Percentiles rank a stretch among this genome's conserved stretches.
These are phyloP conservation scores for Chorisops tibialis DNA, from an alignment of 2,888 invertebrate species.

Conservation along the genomic window DNA sequence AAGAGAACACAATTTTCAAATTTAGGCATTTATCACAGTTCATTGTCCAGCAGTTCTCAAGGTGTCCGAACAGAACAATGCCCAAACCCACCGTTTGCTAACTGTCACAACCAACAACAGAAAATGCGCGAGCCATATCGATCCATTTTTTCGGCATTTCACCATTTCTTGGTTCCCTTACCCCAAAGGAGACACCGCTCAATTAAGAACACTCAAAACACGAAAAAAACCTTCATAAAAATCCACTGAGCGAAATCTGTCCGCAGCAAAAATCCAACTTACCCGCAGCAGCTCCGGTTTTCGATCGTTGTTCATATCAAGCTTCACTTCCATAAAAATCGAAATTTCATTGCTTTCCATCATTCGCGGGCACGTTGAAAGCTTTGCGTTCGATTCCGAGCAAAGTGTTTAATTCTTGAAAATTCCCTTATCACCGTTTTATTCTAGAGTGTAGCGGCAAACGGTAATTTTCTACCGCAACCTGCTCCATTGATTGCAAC, in stretches of 20 bases:
- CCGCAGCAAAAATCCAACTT: constrained; percentile 10
- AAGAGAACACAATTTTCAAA: too few relatives aligned
- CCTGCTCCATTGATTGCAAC: too few relatives aligned
- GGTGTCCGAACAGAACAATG: too few relatives aligned
- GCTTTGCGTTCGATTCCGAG: neutral
- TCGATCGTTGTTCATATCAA: constrained; percentile 49
- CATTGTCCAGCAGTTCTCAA: too few relatives aligned
- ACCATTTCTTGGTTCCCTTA: neutral
- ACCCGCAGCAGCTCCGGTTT: constrained; percentile 46
- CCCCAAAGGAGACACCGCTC: too few relatives aligned
- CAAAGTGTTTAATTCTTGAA: too few relatives aligned
- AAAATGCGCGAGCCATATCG: neutral
- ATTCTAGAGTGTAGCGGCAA: too few relatives aligned
- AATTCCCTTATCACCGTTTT: too few relatives aligned
- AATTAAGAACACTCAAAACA: neutral
- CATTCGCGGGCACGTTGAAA: neutral
- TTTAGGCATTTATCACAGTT: too few relatives aligned
- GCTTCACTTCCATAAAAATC: constrained; percentile 49
- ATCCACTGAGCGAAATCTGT: neutral
- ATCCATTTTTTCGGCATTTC: neutral
- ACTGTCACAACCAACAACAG: neutral
- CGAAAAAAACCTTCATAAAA: neutral
- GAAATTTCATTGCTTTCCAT: constrained; percentile 51
- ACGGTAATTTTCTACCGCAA: too few relatives aligned
- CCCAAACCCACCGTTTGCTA: too few relatives aligned